Base-by-base conservation (phyloP, 2,797 vertebrate species). In the Coreius guichenoti region DNA sequence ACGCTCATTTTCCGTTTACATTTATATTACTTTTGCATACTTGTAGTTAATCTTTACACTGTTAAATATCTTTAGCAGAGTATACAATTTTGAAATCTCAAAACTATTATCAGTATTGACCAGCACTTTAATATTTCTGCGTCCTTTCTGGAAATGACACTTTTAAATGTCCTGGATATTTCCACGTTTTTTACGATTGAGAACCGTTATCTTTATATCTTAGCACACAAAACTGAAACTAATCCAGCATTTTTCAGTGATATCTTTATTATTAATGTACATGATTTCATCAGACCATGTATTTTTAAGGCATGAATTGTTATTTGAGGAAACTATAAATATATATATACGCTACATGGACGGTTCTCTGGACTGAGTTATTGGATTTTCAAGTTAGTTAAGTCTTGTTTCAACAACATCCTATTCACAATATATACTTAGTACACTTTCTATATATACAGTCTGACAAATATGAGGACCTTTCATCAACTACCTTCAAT, bases 401-500 rank as follows among this genome's bases (percentile, higher is more conserved):
- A n/a, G 75, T 61, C 80, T 84, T 70, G 76, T 89, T 86, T 91
- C 61, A 86, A 91, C 58, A 70, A 82, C 58, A 43, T 81, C 80
- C 72, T 88, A 90, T 90, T 90, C 86, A 91, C 90, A 89, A 87
- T 88, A 89, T 47, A 63, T n/a, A 75, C 70, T 89, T 33, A 7
- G 79, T 75, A 86, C 51, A 86, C 65, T 56, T 63, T 75, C 82
- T 84, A 63, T 88, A 84, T 90, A 83, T 89, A 91, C 86, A 86
- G 8, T 63, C 39, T 80, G 76, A 87, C 75, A 74, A 82, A 87
- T 63, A 65, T 33, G 58, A 47, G 87, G 67, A 84, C 72, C 80
- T 85, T 67, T 68, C 63, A 78, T 78, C 29, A 72, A 23, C 36
- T 78, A 26, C 58, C 3, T 69, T 31, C 33, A 73, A 43, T 78